phyloP scores from a whole-genome alignment of 2,113 vertebrate species.

The Dunckerocampus dactyliophorus region DNA sequence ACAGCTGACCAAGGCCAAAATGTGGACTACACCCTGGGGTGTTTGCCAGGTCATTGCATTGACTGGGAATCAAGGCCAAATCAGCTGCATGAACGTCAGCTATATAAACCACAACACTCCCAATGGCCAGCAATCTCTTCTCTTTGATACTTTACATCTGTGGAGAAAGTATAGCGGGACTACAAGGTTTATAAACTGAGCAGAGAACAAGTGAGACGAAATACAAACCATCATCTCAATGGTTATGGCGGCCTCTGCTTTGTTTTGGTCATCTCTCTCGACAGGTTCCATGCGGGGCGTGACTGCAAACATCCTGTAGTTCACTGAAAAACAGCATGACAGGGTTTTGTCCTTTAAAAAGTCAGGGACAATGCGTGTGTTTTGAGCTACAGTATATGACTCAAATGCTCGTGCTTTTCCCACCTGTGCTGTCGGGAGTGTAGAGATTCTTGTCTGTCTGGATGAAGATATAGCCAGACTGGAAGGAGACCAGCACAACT shows the following conservation, averaged over 20 bases:
- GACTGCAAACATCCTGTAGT: slow-evolving; percentile 68
- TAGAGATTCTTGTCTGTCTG: slow-evolving; percentile 73
- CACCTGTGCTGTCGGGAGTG: slow-evolving; percentile 60
- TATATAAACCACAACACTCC: neutral
- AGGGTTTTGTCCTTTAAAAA: neutral
- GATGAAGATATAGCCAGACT: slow-evolving; percentile 69
- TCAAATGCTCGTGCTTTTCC: neutral
- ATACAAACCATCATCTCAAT: slow-evolving; percentile 64
- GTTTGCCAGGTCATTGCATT: too few species aligned
- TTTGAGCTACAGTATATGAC: neutral
- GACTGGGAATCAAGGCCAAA: too few species aligned
- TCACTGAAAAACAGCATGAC: slow-evolving; percentile 46
- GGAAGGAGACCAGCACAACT: slow-evolving; percentile 64
- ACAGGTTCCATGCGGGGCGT: slow-evolving; percentile 53
- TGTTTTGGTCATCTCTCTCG: slow-evolving; percentile 1
- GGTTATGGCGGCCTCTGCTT: slow-evolving; percentile 30
- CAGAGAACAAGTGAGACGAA: neutral
- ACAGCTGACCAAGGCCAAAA: too few species aligned
- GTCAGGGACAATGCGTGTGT: too few species aligned
- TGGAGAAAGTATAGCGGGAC: neutral
- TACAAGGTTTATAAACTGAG: too few species aligned
- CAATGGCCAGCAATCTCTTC: neutral
- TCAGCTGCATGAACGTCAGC: too few species aligned
- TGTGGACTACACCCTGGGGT: too few species aligned
- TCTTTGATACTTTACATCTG: neutral